Evolutionary conservation across 2,113 vertebrate genomes (phyloP).

Genomic region (Pseudopodoces humilis): DNA sequence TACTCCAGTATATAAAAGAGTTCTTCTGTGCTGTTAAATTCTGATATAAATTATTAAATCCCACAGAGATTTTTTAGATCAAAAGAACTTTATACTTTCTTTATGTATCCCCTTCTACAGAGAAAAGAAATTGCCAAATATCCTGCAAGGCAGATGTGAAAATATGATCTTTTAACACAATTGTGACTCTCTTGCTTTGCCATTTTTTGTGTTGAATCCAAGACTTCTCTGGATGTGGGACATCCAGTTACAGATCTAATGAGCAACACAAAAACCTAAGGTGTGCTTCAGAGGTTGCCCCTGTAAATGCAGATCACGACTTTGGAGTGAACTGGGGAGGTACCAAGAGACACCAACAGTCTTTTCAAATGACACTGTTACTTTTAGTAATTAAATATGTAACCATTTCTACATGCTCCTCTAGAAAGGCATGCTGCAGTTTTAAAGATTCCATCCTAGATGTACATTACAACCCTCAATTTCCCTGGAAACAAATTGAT

Average conservation of each 20-base stretch:
- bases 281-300: neutral
- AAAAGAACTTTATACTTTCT: constrained; percentile 47
- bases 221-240: neutral
- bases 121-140: constrained; percentile 37
- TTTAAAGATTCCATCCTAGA: neutral
- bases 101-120: constrained; percentile 26
- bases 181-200: neutral
- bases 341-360: neutral
- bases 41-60: constrained; percentile 59
- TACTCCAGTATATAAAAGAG: constrained; percentile 23
- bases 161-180: constrained; percentile 8
- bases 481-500: neutral
- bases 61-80: constrained; percentile 29
- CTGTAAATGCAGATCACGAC: neutral
- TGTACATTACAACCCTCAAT: neutral
- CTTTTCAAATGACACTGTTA: neutral
- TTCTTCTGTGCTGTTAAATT: constrained; percentile 44
- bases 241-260: neutral
- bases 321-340: neutral
- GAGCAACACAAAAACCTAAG: neutral
- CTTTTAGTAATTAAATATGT: neutral
- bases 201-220: neutral
- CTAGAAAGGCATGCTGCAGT: neutral
- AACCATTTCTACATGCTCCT: neutral
- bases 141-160: constrained; percentile 31